These are phyloP conservation scores for Gymnobelideus leadbeateri DNA, from an alignment of 2,113 vertebrate genomes.

Conservation along the genomic window DNA sequence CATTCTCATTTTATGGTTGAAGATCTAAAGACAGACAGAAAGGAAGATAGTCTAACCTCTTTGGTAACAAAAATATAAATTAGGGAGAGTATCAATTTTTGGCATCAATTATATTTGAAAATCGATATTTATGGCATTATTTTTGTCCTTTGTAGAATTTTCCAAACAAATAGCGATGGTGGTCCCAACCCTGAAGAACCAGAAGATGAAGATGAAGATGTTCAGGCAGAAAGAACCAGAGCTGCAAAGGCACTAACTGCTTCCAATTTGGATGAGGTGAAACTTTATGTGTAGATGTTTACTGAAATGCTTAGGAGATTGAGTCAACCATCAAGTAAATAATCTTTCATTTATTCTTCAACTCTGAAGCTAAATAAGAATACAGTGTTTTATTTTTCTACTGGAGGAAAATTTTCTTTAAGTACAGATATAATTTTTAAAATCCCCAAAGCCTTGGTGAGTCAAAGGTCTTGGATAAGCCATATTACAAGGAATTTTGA, in stretches of 20 bases:
- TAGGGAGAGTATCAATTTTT: not conserved
- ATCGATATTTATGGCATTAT: not conserved
- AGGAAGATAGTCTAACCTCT: not conserved
- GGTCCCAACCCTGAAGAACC: conserved; percentile 86
- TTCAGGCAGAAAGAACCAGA: conserved; percentile 87
- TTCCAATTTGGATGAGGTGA: conserved; percentile 86
- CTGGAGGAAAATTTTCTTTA: not conserved
- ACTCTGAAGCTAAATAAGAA: not conserved
- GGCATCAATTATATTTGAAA: not conserved
- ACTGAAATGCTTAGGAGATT: accelerated
- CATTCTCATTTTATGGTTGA: not conserved
- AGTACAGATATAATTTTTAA: not conserved
- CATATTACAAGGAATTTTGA: not conserved
- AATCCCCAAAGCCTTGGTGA: not conserved
- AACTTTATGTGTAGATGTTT: not conserved
- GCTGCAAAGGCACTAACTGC: conserved; percentile 79
- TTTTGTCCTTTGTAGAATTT: conserved; percentile 67
- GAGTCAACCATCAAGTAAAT: not conserved
- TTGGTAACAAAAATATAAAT: not conserved
- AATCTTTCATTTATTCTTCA: not conserved
- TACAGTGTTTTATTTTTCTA: not conserved
- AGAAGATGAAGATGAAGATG: conserved; percentile 88
- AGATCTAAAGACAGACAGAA: not conserved
- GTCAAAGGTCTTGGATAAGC: not conserved
- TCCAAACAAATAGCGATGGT: conserved; percentile 72